Conservation (phyloP, 2,113 vertebrate species). For the Arvicanthis niloticus region DNA sequence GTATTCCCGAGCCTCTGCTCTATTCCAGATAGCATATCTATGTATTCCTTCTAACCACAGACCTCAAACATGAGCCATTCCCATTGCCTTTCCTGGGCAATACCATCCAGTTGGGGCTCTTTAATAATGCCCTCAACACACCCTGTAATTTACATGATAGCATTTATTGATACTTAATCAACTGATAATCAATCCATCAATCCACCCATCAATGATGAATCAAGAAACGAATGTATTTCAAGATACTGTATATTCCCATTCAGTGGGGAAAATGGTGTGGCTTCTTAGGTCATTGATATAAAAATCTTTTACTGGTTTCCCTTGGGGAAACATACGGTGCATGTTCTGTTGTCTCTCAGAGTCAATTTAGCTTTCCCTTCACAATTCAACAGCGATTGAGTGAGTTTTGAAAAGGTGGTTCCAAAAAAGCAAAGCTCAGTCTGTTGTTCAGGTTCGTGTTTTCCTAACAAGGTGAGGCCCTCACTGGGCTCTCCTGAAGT, state of each 20-base stretch:
- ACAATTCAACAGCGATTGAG: not conserved
- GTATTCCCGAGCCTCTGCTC: not conserved
- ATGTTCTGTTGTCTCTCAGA: not conserved
- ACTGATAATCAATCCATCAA: not conserved
- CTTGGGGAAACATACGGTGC: not conserved
- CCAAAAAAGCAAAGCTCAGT: not conserved
- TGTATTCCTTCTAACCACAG: not conserved
- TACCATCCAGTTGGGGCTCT: not conserved
- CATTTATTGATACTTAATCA: not conserved
- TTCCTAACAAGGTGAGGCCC: not conserved
- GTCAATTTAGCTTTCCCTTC: not conserved
- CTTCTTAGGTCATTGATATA: not conserved
- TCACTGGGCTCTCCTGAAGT: not conserved
- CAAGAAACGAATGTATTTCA: not conserved
- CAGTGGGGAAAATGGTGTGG: not conserved
- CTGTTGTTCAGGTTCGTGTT: not conserved
- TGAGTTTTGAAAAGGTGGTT: not conserved
- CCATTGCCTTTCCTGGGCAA: not conserved
- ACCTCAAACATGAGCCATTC: not conserved
- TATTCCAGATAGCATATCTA: not conserved
- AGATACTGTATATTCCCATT: not conserved
- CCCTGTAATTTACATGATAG: not conserved
- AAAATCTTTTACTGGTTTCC: constrained; percentile 30
- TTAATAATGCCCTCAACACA: not conserved
- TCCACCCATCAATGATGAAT: not conserved